These are phyloP conservation scores for Meta bourneti DNA, from an alignment of 2,888 invertebrate genomes.

Conservation along the genomic window DNA sequence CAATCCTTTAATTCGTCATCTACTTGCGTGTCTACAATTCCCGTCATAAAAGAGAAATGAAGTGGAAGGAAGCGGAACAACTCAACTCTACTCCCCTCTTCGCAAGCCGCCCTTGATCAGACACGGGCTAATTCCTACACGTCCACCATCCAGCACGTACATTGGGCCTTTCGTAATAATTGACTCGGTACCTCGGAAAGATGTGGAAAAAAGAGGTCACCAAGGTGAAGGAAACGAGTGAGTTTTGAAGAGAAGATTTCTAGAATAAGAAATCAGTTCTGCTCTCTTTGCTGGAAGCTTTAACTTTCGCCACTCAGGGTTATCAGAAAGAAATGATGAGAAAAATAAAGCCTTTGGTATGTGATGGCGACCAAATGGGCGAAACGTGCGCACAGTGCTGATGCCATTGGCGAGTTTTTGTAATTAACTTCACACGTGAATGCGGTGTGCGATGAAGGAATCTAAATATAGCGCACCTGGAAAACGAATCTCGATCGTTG, in stretches of 20 bases:
- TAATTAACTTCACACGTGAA: background rate
- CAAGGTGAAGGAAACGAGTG: background rate
- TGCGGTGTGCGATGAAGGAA: background rate
- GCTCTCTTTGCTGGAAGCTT: constrained; percentile 11
- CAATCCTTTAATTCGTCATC: constrained; percentile 34
- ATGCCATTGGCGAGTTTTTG: background rate
- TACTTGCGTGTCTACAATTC: constrained; percentile 44
- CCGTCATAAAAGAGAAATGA: constrained; percentile 33
- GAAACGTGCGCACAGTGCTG: background rate
- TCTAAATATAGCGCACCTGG: background rate
- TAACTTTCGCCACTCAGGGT: constrained; percentile 47
- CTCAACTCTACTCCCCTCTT: background rate
- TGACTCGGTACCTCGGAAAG: constrained; percentile 42
- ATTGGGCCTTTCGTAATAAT: constrained; percentile 49
- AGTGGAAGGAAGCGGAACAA: constrained; percentile 15
- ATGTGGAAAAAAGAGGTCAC: background rate
- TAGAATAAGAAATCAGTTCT: constrained; percentile 53
- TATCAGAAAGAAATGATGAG: constrained; percentile 10
- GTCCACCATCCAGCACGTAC: constrained; percentile 34
- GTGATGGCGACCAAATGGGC: background rate
- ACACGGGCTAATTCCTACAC: background rate
- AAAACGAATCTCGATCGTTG: background rate
- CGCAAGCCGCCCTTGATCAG: background rate
- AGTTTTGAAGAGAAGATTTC: background rate
- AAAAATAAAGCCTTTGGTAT: background rate